phyloP scores from a whole-genome alignment of 2,113 vertebrate genomes.

The Cyrtonyx montezumae region DNA sequence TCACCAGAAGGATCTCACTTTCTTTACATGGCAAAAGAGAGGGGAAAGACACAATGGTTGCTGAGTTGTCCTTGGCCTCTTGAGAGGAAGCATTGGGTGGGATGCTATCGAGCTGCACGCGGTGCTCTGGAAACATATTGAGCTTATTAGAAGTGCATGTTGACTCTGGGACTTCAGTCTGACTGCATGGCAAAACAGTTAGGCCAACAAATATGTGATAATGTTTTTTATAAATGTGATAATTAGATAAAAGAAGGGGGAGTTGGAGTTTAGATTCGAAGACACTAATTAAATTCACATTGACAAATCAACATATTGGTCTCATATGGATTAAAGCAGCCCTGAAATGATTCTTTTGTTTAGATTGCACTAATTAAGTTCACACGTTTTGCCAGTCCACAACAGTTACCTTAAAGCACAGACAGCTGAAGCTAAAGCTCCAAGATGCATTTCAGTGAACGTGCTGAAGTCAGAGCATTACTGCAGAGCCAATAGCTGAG shows the following conservation, averaged over 20 bases:
- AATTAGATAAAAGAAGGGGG: constrained; percentile 75
- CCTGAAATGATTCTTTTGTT: constrained; percentile 74
- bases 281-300: constrained; percentile 81
- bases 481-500: constrained; percentile 25
- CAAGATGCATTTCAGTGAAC: background rate
- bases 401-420: constrained; percentile 63
- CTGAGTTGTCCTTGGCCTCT: background rate
- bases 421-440: constrained; percentile 43
- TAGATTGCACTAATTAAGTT: constrained; percentile 76
- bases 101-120: background rate
- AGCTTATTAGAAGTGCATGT: constrained; percentile 58
- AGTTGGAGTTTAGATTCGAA: constrained; percentile 65
- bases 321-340: constrained; percentile 68
- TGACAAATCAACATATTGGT: constrained; percentile 77
- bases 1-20: constrained; percentile 14
- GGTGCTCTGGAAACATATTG: constrained; percentile 46
- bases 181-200: constrained; percentile 69
- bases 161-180: constrained; percentile 40
- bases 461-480: background rate
- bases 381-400: constrained; percentile 65
- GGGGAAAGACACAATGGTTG: background rate
- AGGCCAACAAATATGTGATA: constrained; percentile 70
- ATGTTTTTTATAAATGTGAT: constrained; percentile 77
- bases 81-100: background rate
- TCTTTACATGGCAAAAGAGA: background rate